Conservation (phyloP, 2,113 vertebrate genomes). For the Argyrosomus japonicus region DNA sequence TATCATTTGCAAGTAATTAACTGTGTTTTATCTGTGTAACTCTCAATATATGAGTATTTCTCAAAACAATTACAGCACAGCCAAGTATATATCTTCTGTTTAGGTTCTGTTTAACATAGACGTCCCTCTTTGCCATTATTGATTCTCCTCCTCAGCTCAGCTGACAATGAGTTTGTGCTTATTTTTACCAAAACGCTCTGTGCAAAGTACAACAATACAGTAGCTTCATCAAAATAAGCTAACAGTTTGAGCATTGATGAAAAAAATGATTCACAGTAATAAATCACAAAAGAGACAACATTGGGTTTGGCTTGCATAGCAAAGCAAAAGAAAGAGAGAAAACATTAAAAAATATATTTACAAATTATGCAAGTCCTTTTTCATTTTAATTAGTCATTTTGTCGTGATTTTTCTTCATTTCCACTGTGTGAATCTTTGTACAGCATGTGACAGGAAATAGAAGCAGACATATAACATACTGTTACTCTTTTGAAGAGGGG, state of each 20-base stretch:
- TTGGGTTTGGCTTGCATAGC: constrained; percentile 85
- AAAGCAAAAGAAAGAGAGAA: constrained; percentile 79
- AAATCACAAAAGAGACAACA: constrained; percentile 81
- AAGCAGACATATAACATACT: constrained; percentile 74
- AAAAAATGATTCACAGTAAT: constrained; percentile 80
- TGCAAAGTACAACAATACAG: constrained; percentile 85
- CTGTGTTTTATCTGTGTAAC: constrained; percentile 40
- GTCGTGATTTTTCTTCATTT: constrained; percentile 67
- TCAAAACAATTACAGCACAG: constrained; percentile 61
- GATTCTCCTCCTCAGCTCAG: constrained; percentile 76
- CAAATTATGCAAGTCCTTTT: constrained; percentile 83
- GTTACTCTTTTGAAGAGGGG: constrained; percentile 69
- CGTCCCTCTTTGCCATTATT: constrained; percentile 68
- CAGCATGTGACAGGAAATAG: constrained; percentile 79
- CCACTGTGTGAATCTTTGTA: constrained; percentile 74
- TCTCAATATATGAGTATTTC: constrained; percentile 58
- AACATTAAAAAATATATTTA: constrained; percentile 83
- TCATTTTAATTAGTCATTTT: constrained; percentile 70
- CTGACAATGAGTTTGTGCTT: constrained; percentile 85
- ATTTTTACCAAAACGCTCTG: constrained; percentile 83
- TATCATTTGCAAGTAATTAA: constrained; percentile 56
- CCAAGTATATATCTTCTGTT: constrained; percentile 67
- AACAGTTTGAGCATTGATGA: constrained; percentile 77
- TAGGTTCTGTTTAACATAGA: constrained; percentile 68
- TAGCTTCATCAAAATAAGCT: constrained; percentile 79